Evolutionary conservation across 2,797 vertebrate species (phyloP), one percentile per base, ranked within the genome.

Genomic region (Euphonia xanthogaster): DNA sequence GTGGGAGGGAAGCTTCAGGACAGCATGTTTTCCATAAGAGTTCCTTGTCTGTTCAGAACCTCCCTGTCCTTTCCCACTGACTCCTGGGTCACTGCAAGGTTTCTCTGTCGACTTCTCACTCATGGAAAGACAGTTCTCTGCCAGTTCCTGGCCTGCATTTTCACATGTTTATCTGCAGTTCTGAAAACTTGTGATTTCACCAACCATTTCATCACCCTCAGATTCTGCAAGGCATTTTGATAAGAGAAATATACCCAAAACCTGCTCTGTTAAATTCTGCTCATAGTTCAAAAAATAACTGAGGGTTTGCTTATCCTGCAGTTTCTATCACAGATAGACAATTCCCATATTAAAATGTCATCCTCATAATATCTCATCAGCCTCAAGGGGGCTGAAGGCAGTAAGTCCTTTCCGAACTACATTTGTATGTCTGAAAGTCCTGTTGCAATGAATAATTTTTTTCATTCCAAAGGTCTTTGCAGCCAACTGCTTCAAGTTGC

Each of bases 221-320:
- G 58, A 90, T 95, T 94, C 93, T 90, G 90, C 83, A 93, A 95
- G 79, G 70, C 70, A 66, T 70, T 93, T 74, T 88, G 93, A 94
- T 96, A 94, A 95, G 54, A 21, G n/a, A 90, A 91, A 88, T 35
- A 18, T 48, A 39, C 86, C 45, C 31, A 0, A 93, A 91, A 91
- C 30, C 12, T 39, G n/a, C 28, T 90, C 57, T 90, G 58, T 83
- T 73, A 75, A 95, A 92, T 84, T 25, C 14, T 65, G 17, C 5
- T 81, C 42, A 88, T 51, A 88, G 58, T 78, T 90, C 39, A 95
- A 86, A 81, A 95, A 70, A 68, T 62, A 78, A 60, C n/a, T 25
- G 78, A 77, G 17, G 14, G 6, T 45, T 75, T 93, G 37, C 40
- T 95, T 75, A 61, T 35, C 21, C 31, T 37, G 22, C 31, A 37